These are phyloP conservation scores for Galerucella nymphaeae DNA, from an alignment of 2,888 invertebrate genomes.

Conservation along the genomic window DNA sequence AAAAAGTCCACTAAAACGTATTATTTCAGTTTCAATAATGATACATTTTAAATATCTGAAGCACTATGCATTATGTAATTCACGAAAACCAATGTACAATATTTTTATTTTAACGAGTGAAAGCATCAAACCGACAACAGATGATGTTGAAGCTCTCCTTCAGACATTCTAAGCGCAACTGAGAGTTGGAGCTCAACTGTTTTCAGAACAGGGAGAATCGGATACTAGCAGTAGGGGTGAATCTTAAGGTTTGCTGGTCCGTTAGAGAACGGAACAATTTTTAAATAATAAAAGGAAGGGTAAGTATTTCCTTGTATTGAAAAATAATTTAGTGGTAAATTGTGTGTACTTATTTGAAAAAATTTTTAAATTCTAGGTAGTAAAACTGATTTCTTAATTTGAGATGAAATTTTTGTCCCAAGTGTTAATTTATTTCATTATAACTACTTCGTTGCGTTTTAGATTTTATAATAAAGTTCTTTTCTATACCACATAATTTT, in stretches of 20 bases:
- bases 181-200: constrained; percentile 15
- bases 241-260: background rate
- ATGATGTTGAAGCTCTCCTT: background rate
- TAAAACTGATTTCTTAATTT: too few species aligned
- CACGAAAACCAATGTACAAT: background rate
- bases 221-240: constrained; percentile 29
- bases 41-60: background rate
- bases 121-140: background rate
- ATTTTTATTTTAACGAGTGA: constrained; percentile 3
- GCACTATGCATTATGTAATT: background rate
- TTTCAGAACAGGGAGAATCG: background rate
- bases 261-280: too few species aligned
- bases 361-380: too few species aligned
- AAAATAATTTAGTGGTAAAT: too few species aligned
- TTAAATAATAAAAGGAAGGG: too few species aligned
- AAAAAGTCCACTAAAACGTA: background rate
- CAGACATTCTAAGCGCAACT: constrained; percentile 21
- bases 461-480: too few species aligned
- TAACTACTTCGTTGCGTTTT: too few species aligned
- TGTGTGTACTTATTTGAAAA: too few species aligned
- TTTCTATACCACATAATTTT: too few species aligned
- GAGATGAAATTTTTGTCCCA: too few species aligned
- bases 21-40: background rate
- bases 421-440: too few species aligned
- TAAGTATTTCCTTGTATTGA: too few species aligned